Base-by-base conservation (phyloP, 1,140 invertebrate genomes). In the Diuraphis noxia region DNA sequence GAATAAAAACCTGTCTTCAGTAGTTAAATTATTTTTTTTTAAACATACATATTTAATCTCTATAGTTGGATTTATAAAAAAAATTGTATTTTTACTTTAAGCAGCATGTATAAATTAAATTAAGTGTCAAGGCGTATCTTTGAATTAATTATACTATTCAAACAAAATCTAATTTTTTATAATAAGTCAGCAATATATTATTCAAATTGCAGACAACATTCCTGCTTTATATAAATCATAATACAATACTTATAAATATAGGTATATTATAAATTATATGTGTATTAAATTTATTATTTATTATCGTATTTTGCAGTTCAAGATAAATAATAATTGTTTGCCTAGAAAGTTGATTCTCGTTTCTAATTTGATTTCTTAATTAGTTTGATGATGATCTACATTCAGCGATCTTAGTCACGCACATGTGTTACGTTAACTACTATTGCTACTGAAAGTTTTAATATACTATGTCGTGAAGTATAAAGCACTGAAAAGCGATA, bases 331-430 rank as follows among this genome's bases (percentile, higher is more conserved):
- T 82, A n/a, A 41, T 82, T 82, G 41, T 82, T 25, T 25, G 25
- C 25, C 81, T 30, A 82, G 13, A 30, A n/a, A 82, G 40, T 82
- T 82, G 40, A 82, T 30, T 82, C 5, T 43, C 6, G 81, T 41
- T 41, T 40, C 38, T 82, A 82, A 82, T 43, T 82, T 38, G 25
- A 82, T 43, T 41, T 82, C 81, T 82, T 82, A 82, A 82, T 82
- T 82, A 82, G 25, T 82, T 82, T 82, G 25, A 82, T 43, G 38
- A 38, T 40, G 40, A 82, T 82, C 81, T 82, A 82, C 40, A 41
- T 82, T 82, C 38, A 6, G 81, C 40, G 36, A 25, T 6, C 40
- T 41, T 82, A 82, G 81, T 82, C 81, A 82, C 81, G 81, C 81
- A 41, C 38, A 25, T 25, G 38, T 6, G 38, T 82, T 82, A 38